Base-by-base conservation (phyloP, 1,140 invertebrate genomes). In the Tetranychus cinnabarinus region DNA sequence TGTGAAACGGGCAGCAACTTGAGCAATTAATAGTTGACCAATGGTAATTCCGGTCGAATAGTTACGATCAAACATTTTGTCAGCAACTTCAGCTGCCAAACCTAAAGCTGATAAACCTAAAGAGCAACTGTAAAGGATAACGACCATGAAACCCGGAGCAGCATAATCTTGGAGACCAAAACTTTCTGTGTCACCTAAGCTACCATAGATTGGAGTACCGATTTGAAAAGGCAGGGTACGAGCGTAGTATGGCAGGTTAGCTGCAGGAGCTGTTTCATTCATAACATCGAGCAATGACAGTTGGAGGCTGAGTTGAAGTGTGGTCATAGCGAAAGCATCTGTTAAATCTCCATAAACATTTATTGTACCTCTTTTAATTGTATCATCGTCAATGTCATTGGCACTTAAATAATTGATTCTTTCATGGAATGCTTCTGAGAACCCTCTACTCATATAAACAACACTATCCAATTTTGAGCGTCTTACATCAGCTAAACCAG, bases 381-480 rank as follows among this genome's bases (percentile, higher is more conserved):
- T 59, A 13, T 35, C 34, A 50, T 60, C 36, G n/a, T 50, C 47
- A 31, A 58, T 45, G n/a, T 46, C 39, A 15, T 58, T 58, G n/a
- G 36, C n/a, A 13, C 36, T 58, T 12, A 58, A 58, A 42, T 33
- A 34, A 50, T 52, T 52, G 31, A 33, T 8, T 13, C 46, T 60
- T 13, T 63, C 50, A 15, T 62, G 50, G 33, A 66, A 36, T 15
- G 56, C 58, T 13, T 58, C 50, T 7, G 63, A 60, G 45, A 66
- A 66, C 3, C 5, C 39, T 37, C 33, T 36, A 8, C 39, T 47
- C 39, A 66, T 62, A 47, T 65, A 36, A 13, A 66, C n/a, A 8
- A 60, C 65, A 10, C 62, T 65, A 62, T 64, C 66, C 12, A 56
- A 56, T 54, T 65, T 56, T 2, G 62, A 58, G n/a, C 33, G 50